phyloP scores from a whole-genome alignment of 2,113 vertebrate species.

The Corynorhinus townsendii region DNA sequence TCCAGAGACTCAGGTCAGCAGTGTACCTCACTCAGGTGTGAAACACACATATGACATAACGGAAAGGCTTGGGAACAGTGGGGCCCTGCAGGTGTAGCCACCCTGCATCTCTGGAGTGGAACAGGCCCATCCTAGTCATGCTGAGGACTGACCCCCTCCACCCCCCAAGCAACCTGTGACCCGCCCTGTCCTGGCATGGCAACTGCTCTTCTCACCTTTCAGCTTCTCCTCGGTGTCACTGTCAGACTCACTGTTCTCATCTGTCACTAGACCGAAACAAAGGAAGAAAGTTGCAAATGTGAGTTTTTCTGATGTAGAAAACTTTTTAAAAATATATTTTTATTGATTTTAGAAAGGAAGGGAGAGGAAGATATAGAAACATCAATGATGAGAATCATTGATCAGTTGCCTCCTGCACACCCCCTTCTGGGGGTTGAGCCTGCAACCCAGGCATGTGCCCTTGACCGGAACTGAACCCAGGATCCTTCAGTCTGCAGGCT shows the following conservation, averaged over 20 bases:
- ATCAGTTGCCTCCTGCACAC: no score
- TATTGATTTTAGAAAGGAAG: no score
- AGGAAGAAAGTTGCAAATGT: background rate
- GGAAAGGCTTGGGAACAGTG: accelerated
- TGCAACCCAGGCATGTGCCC: no score
- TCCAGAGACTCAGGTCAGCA: background rate
- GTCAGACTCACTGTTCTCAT: constrained; percentile 97
- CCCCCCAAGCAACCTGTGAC: background rate
- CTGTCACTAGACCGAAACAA: constrained; percentile 83
- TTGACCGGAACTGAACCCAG: no score
- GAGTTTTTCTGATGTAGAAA: background rate
- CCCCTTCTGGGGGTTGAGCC: no score
- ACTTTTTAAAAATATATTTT: background rate
- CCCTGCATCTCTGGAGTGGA: no score
- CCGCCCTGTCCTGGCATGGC: background rate
- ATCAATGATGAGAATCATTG: no score
- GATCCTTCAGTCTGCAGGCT: no score
- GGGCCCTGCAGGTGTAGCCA: accelerated
- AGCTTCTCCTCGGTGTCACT: constrained; percentile 97
- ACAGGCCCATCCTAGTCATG: background rate
- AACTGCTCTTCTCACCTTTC: constrained; percentile 84
- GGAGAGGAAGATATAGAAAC: no score
- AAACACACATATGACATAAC: accelerated
- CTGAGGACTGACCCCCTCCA: background rate
- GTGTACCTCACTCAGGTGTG: background rate